These are phyloP conservation scores for Theocolax elegans DNA, from an alignment of 1,140 invertebrate species.

Conservation along the genomic window DNA sequence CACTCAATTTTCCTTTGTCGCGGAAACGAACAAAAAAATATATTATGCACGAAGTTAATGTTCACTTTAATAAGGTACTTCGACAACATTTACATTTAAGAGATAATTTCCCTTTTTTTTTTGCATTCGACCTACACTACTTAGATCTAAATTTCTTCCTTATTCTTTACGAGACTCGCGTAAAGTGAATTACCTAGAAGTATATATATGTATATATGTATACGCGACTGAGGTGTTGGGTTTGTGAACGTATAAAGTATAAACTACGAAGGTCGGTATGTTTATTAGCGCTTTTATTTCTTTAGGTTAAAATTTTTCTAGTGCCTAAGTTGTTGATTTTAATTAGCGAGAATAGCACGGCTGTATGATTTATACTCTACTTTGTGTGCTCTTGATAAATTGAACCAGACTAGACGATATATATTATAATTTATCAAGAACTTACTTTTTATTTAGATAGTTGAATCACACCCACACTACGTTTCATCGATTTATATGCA, in stretches of 20 bases:
- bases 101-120: neutral
- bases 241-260: conserved; percentile 8
- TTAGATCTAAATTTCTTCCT: neutral
- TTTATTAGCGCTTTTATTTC: neutral
- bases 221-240: neutral
- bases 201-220: neutral
- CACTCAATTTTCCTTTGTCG: no score
- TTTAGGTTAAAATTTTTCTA: neutral
- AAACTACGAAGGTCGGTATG: neutral
- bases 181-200: no score
- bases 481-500: no score
- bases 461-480: no score
- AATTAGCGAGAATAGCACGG: conserved; percentile 29
- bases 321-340: neutral
- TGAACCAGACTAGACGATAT: no score
- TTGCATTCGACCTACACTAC: neutral
- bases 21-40: no score
- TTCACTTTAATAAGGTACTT: no score
- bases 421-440: no score
- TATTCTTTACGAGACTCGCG: neutral
- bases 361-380: no score
- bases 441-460: no score
- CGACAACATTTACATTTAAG: neutral
- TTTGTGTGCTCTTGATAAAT: no score
- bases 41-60: no score